Conservation (phyloP, 2,113 vertebrate species). For the Puma concolor region DNA sequence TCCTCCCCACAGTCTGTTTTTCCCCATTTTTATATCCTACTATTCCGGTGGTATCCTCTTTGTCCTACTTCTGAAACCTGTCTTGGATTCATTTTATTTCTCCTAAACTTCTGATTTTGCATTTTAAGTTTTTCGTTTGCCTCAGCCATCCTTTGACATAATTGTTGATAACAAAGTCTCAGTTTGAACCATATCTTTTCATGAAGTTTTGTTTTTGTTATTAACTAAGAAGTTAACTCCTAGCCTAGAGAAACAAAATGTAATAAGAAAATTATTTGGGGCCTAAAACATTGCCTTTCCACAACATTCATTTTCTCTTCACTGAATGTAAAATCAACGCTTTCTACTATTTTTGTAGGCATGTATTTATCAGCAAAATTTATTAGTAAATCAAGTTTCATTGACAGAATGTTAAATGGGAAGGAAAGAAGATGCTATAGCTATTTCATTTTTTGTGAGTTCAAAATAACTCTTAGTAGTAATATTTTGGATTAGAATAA, state of each 20-base stretch:
- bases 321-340: neutral
- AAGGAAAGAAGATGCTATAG: neutral
- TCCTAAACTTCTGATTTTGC: neutral
- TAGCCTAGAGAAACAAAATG: constrained; percentile 12
- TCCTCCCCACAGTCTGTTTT: neutral
- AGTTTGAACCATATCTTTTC: neutral
- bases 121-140: constrained; percentile 7
- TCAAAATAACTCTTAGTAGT: neutral
- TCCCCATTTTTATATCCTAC: neutral
- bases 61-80: constrained; percentile 27
- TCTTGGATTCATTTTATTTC: constrained; percentile 15
- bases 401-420: neutral
- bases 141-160: constrained; percentile 41
- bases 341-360: neutral
- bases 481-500: constrained; percentile 8
- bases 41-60: neutral
- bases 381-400: neutral
- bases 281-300: neutral
- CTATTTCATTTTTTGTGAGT: neutral
- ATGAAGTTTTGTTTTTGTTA: neutral
- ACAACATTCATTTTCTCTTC: constrained; percentile 14
- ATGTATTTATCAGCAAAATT: constrained; percentile 10
- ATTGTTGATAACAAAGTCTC: neutral
- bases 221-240: constrained; percentile 8
- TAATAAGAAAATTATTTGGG: neutral